phyloP scores from a whole-genome alignment of 2,113 vertebrate species.

The Equus quagga region DNA sequence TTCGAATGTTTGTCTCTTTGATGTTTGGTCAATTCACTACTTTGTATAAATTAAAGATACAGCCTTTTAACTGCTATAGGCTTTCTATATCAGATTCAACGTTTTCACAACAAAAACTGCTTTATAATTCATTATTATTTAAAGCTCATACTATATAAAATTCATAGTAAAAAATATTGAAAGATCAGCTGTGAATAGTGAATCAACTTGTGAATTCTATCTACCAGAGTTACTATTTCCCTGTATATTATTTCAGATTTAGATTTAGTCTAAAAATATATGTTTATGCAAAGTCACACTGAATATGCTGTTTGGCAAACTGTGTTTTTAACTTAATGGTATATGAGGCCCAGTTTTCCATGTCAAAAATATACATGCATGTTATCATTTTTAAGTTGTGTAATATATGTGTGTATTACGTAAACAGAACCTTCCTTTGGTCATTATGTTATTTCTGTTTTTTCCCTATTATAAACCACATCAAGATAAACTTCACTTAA shows the following conservation, averaged over 20 bases:
- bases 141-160: not conserved
- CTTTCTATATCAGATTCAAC: not conserved
- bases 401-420: not conserved
- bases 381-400: not conserved
- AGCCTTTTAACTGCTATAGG: not conserved
- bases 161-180: not conserved
- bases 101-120: not conserved
- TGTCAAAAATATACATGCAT: not conserved
- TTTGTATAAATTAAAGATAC: not conserved
- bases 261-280: not conserved
- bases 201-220: not conserved
- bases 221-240: not conserved
- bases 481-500: not conserved
- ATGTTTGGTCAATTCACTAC: not conserved
- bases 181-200: not conserved
- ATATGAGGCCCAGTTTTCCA: not conserved
- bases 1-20: not conserved
- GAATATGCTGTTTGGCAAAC: not conserved
- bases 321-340: not conserved
- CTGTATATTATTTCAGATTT: not conserved
- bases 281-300: not conserved
- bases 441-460: not conserved
- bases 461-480: not conserved
- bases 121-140: not conserved
- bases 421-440: not conserved